A percentile compares a stretch with the other conserved stretches of the same genome.
These are phyloP conservation scores for Mormyrus hasselquistii DNA, from an alignment of 2,797 vertebrate species.

Conservation along the genomic window DNA sequence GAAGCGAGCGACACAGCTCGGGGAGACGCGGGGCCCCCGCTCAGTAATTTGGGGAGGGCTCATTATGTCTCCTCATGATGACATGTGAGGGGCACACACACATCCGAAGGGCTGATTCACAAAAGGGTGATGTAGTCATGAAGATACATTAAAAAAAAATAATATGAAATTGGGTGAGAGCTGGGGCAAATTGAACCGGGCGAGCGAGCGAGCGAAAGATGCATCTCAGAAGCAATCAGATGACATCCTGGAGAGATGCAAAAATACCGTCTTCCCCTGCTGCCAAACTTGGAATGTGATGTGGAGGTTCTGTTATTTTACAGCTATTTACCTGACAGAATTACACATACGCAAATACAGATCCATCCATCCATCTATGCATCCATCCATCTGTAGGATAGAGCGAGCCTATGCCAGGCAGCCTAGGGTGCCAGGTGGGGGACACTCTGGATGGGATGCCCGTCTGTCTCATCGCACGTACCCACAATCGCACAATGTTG, in stretches of 20 bases:
- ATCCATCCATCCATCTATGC: background rate
- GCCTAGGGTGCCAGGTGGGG: background rate
- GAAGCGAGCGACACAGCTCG: background rate
- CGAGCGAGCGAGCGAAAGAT: background rate
- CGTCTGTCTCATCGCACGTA: background rate
- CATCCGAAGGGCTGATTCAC: background rate
- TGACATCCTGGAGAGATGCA: background rate
- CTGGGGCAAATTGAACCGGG: background rate
- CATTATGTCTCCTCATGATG: background rate
- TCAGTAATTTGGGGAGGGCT: background rate
- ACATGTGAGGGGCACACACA: slow-evolving; percentile 2
- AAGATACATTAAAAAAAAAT: background rate
- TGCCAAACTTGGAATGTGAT: background rate
- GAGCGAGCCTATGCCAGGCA: background rate
- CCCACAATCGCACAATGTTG: background rate
- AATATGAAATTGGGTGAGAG: background rate
- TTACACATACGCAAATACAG: background rate
- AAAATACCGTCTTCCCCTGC: background rate
- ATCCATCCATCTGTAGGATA: background rate
- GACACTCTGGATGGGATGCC: background rate
- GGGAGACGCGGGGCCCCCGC: background rate
- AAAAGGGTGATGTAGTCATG: background rate
- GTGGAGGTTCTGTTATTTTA: background rate
- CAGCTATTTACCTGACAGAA: background rate
- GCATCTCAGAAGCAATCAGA: background rate